Conservation (phyloP, 2,888 invertebrate genomes). For the Acleris sparsana region DNA sequence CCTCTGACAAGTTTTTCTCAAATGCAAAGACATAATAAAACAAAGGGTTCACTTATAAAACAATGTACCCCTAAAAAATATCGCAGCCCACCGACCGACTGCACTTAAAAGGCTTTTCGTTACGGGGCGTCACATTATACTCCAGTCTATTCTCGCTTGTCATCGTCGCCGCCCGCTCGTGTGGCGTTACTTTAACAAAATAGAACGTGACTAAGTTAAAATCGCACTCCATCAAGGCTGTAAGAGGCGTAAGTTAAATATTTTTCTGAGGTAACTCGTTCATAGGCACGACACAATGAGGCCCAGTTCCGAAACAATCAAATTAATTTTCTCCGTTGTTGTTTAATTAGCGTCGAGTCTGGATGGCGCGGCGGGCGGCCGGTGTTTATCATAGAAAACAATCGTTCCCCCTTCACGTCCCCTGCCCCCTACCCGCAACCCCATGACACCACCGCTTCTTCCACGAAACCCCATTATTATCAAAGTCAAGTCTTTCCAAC, state of each 20-base stretch:
- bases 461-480: slow-evolving; percentile 78
- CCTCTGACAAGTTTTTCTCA: no score
- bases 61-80: slow-evolving; percentile 19
- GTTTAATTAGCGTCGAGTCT: slow-evolving; percentile 81
- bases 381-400: slow-evolving; percentile 82
- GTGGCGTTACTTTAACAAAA: slow-evolving; percentile 51
- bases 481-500: slow-evolving; percentile 78
- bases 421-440: slow-evolving; percentile 45
- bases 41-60: slow-evolving; percentile 7
- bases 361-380: slow-evolving; percentile 77
- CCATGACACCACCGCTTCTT: slow-evolving; percentile 47
- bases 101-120: slow-evolving; percentile 71
- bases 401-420: slow-evolving; percentile 60
- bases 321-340: slow-evolving; percentile 82
- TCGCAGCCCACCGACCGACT: slow-evolving; percentile 52
- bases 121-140: slow-evolving; percentile 60
- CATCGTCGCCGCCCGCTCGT: slow-evolving; percentile 58
- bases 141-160: slow-evolving; percentile 66
- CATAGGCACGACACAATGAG: slow-evolving; percentile 71
- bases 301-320: slow-evolving; percentile 79
- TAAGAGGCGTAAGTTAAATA: slow-evolving; percentile 61
- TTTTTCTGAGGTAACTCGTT: slow-evolving; percentile 74
- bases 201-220: slow-evolving; percentile 57
- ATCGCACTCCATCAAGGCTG: slow-evolving; percentile 49
- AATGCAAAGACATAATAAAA: not conserved